Evolutionary conservation across 2,888 invertebrate genomes (phyloP).

Genomic region (Cremastinae sp.): DNA sequence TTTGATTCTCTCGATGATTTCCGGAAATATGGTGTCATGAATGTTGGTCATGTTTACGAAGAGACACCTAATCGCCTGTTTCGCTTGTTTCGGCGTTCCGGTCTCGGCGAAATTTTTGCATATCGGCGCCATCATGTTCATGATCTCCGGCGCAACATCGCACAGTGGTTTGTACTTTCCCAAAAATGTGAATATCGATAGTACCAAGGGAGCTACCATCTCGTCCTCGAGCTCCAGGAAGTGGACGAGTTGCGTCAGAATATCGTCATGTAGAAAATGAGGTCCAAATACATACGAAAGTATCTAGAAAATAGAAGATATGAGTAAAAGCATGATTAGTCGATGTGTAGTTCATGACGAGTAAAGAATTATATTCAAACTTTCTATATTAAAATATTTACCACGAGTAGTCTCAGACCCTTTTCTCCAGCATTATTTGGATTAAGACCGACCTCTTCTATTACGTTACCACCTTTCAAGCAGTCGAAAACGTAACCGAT

Average conservation of each 20-base stretch:
- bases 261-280: slow-evolving; percentile 93
- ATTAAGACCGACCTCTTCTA: slow-evolving; percentile 90
- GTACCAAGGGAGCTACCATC: slow-evolving; percentile 88
- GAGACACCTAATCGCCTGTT: slow-evolving; percentile 96
- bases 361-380: slow-evolving; percentile 2
- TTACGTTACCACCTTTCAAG: slow-evolving; percentile 86
- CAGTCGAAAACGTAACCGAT: slow-evolving; percentile 85
- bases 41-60: slow-evolving; percentile 89
- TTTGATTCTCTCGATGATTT: slow-evolving; percentile 90
- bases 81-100: slow-evolving; percentile 97
- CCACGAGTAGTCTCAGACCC: slow-evolving; percentile 92
- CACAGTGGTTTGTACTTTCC: slow-evolving; percentile 93
- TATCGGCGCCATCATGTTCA: slow-evolving; percentile 90
- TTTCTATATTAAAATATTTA: too few species aligned
- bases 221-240: slow-evolving; percentile 92
- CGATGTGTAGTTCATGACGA: slow-evolving; percentile 12
- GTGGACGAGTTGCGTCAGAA: slow-evolving; percentile 88
- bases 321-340: slow-evolving; percentile 22
- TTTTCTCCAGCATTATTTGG: slow-evolving; percentile 92
- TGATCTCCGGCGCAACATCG: slow-evolving; percentile 88
- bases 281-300: slow-evolving; percentile 95
- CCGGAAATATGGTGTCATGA: slow-evolving; percentile 89
- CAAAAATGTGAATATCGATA: slow-evolving; percentile 92
- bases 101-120: slow-evolving; percentile 93
- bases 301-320: slow-evolving; percentile 81